These are phyloP conservation scores for Morone saxatilis DNA, from an alignment of 2,113 vertebrate species.

Conservation along the genomic window DNA sequence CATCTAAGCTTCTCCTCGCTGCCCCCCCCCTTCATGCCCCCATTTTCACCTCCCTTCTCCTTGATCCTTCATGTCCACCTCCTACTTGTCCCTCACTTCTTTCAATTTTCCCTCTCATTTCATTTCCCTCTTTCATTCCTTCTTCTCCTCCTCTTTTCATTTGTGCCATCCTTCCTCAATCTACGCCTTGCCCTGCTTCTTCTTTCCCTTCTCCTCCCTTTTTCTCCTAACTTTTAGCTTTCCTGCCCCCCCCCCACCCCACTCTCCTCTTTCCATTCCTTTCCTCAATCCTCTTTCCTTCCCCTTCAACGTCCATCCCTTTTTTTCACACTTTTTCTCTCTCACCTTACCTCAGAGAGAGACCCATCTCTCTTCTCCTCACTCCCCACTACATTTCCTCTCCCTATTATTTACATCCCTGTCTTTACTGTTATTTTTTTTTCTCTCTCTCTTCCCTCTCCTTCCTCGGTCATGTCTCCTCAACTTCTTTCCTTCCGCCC, in stretches of 20 bases:
- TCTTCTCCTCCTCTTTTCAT: not conserved
- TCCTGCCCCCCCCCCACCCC: not conserved
- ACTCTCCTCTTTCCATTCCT: not conserved
- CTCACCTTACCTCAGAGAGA: not conserved
- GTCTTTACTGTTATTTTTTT: not conserved
- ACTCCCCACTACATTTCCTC: not conserved
- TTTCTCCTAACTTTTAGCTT: not conserved
- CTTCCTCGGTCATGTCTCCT: constrained; percentile 24
- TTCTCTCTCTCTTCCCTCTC: not conserved
- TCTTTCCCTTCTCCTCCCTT: not conserved
- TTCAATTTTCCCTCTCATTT: not conserved
- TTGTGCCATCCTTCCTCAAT: too few species aligned
- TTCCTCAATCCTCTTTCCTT: not conserved
- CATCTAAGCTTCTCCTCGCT: not conserved
- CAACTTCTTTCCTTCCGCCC: constrained; percentile 1
- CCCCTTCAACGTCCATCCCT: too few species aligned
- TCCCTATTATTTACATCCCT: not conserved
- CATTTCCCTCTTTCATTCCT: not conserved
- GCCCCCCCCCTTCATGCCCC: not conserved
- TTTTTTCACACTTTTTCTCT: not conserved
- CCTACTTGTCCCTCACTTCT: not conserved
- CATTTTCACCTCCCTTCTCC: not conserved
- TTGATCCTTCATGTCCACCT: not conserved
- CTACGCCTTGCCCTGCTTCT: too few species aligned
- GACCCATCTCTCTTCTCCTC: not conserved